Percentiles rank a stretch among this genome's conserved stretches.
Evolutionary conservation across 2,888 invertebrate genomes (phyloP).

Genomic region (Caprella mutica): DNA sequence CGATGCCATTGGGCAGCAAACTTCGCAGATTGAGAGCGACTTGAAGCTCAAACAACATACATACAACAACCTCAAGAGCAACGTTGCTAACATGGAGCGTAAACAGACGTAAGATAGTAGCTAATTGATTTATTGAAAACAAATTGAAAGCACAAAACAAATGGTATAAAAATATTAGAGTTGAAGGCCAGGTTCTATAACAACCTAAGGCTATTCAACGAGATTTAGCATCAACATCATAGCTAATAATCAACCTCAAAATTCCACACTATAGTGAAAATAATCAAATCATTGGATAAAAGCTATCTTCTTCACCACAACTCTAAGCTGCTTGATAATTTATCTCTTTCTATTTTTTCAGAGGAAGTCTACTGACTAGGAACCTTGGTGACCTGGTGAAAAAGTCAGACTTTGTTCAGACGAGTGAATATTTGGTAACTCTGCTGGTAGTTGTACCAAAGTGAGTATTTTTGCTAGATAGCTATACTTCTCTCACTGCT

Average conservation of each 20-base stretch:
- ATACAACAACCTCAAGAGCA: constrained; percentile 95
- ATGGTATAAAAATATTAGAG: too few relatives aligned
- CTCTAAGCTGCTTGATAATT: neutral
- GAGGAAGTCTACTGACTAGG: constrained; percentile 92
- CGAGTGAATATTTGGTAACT: constrained; percentile 96
- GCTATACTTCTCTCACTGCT: too few relatives aligned
- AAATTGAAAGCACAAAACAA: too few relatives aligned
- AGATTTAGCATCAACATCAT: too few relatives aligned
- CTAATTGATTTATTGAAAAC: neutral
- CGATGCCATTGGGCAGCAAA: constrained; percentile 97
- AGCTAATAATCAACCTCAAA: neutral
- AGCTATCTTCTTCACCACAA: neutral
- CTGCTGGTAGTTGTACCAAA: constrained; percentile 94
- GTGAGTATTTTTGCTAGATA: too few relatives aligned
- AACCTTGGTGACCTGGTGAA: constrained; percentile 95
- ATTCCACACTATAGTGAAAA: neutral
- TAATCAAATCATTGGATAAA: neutral
- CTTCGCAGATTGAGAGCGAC: constrained; percentile 96
- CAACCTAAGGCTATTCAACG: too few relatives aligned
- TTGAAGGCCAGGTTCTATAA: too few relatives aligned
- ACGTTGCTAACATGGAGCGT: constrained; percentile 90
- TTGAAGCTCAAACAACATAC: constrained; percentile 87
- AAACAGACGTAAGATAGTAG: constrained; percentile 77
- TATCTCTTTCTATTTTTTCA: neutral
- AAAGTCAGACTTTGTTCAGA: constrained; percentile 95